Percentiles rank a stretch among this genome's conserved stretches.
Conservation (phyloP, 2,888 invertebrate species). For the Hoplodrina ambigua region DNA sequence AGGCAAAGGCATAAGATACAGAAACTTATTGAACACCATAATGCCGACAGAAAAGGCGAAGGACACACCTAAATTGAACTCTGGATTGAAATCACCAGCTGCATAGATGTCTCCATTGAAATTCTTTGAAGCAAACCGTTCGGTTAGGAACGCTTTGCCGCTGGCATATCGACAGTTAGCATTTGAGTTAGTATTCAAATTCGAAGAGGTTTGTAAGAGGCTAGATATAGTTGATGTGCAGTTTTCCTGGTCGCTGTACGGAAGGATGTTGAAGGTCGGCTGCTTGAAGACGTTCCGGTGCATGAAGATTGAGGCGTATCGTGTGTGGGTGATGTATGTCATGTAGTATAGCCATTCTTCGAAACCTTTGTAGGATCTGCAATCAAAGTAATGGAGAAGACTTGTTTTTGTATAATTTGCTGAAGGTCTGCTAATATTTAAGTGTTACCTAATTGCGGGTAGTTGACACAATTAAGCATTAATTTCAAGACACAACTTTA, state of each 20-base stretch:
- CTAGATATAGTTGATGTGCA: slow-evolving; percentile 88
- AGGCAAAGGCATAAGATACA: slow-evolving; percentile 96
- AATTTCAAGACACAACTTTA: no score
- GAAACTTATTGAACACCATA: slow-evolving; percentile 95
- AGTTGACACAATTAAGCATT: no score
- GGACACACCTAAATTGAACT: slow-evolving; percentile 95
- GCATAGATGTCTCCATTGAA: slow-evolving; percentile 89
- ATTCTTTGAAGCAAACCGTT: slow-evolving; percentile 92
- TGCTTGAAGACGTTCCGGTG: slow-evolving; percentile 93
- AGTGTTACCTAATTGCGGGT: no score
- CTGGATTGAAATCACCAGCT: slow-evolving; percentile 92
- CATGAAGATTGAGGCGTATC: slow-evolving; percentile 94
- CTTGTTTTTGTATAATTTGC: background rate
- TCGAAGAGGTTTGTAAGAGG: slow-evolving; percentile 89
- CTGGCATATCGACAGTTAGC: slow-evolving; percentile 92
- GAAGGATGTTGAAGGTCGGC: slow-evolving; percentile 87
- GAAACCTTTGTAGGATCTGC: slow-evolving; percentile 94
- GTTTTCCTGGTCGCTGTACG: slow-evolving; percentile 89
- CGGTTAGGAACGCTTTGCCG: slow-evolving; percentile 93
- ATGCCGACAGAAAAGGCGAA: slow-evolving; percentile 96
- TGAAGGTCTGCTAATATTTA: background rate
- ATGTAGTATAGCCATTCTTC: slow-evolving; percentile 95
- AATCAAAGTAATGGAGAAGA: slow-evolving; percentile 42
- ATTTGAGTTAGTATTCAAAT: slow-evolving; percentile 86
- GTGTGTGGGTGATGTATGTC: slow-evolving; percentile 94